Conservation (phyloP, 2,888 invertebrate genomes). For the Chrysolina haemoptera region DNA sequence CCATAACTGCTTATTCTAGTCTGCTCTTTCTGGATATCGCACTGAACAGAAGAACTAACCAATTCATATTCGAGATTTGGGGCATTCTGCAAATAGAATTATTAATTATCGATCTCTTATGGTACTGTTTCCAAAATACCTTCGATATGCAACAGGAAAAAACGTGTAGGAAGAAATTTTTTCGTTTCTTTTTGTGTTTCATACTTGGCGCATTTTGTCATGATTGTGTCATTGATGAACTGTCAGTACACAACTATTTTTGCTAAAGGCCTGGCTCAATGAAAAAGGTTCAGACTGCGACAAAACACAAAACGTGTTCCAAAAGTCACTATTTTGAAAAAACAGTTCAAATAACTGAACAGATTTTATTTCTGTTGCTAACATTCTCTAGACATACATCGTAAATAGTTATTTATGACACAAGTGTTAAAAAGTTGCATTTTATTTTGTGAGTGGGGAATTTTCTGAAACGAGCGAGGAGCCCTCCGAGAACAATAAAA, state of each 20-base stretch:
- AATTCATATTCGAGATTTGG: neutral
- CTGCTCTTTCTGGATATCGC: conserved; percentile 8
- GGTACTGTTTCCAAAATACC: conserved; percentile 5
- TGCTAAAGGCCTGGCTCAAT: no score
- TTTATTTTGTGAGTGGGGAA: no score
- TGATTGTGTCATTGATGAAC: neutral
- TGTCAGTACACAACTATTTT: neutral
- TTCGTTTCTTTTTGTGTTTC: conserved; percentile 7
- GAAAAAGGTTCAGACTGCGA: no score
- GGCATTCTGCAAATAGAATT: conserved; percentile 19
- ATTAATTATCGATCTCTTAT: neutral
- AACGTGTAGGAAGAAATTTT: conserved; percentile 7
- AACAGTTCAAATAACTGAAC: no score
- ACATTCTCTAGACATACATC: no score
- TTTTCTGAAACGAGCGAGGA: no score
- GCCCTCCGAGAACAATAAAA: no score
- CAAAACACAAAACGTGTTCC: no score
- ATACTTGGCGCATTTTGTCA: conserved; percentile 20
- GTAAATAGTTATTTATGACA: no score
- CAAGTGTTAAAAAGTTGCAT: no score
- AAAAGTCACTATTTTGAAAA: no score
- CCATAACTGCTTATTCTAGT: neutral
- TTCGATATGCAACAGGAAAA: conserved; percentile 27
- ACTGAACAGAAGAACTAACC: conserved; percentile 22
- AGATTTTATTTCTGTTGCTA: no score